Conservation (phyloP, 2,113 vertebrate genomes). For the Corythoichthys haematopterus region DNA sequence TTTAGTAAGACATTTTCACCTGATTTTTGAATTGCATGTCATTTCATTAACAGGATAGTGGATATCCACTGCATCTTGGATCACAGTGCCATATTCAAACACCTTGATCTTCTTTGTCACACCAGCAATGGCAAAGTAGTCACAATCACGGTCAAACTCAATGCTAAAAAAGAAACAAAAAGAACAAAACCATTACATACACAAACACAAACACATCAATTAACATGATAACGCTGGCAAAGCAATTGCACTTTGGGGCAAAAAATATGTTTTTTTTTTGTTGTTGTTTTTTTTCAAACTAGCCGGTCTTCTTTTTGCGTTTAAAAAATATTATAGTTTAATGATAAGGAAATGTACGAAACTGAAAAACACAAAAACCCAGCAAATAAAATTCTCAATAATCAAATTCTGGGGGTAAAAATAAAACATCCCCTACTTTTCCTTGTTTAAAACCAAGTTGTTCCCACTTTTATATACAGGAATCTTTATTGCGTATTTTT, state of each 20-base stretch:
- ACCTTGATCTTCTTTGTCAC: slow-evolving; percentile 99
- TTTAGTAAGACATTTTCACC: slow-evolving; percentile 59
- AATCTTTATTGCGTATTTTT: neutral
- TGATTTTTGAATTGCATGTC: slow-evolving; percentile 99
- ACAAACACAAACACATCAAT: neutral
- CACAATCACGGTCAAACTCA: slow-evolving; percentile 98
- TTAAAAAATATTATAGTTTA: too few species aligned
- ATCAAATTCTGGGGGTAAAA: neutral
- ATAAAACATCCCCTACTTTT: neutral
- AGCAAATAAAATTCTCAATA: neutral
- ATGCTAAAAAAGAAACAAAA: slow-evolving; percentile 74
- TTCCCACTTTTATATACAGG: neutral
- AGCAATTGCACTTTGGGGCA: neutral
- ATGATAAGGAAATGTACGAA: neutral
- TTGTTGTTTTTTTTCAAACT: neutral
- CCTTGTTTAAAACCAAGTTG: neutral
- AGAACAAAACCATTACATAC: too few species aligned
- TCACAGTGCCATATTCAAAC: slow-evolving; percentile 97
- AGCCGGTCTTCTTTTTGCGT: neutral
- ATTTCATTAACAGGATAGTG: slow-evolving; percentile 99
- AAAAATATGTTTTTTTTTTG: too few species aligned
- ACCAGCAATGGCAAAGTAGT: slow-evolving; percentile 98
- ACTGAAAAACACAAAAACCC: neutral
- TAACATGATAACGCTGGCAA: too few species aligned
- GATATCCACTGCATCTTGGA: slow-evolving; percentile 98